Evolutionary conservation across 2,113 vertebrate genomes (phyloP), one percentile per base, ranked within the genome.

Genomic region (Trichechus manatus): DNA sequence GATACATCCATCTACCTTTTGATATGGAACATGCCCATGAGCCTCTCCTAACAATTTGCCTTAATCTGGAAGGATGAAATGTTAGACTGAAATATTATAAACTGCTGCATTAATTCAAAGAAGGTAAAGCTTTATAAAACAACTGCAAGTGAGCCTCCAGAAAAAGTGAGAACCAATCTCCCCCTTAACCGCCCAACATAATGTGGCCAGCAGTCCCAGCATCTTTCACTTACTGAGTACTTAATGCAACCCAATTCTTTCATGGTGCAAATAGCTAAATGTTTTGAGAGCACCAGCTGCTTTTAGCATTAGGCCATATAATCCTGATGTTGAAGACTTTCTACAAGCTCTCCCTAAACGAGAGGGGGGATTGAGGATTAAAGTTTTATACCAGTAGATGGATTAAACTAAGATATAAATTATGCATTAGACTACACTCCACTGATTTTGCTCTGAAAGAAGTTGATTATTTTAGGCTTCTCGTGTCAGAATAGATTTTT

Each of bases 391-490:
- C 7, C 4, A 61, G 95, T 78, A 1, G 0, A n/a, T 91, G 39
- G 80, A 94, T 98, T 98, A 98, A 97, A 14, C 70, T 97, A 39
- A 97, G 82, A 90, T 89, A 93, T 20, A 87, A 96, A 98, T 50
- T 89, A 97, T 39, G 0, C 11, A 70, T 96, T 96, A 95, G 25
- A 42, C 14, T 93, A 81, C 23, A 89, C 29, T 91, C 61, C 56
- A 19, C 6, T 72, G 47, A 94, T 96, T 97, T 96, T 68, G 27
- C 53, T 96, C 89, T 64, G 63, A 89, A 97, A 93, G 6, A 6
- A 70, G 3, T 93, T 88, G 59, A 83, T 89, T 95, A 2, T 92
- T 96, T 97, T 82, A 93, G 66, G 93, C 22, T 95, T 61, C 87
- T 89, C 9, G 0, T 8, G 31, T 89, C 87, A 84, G 87, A 42